Conservation (phyloP, 1,140 invertebrate genomes). For the Heliconius eleuchia region DNA sequence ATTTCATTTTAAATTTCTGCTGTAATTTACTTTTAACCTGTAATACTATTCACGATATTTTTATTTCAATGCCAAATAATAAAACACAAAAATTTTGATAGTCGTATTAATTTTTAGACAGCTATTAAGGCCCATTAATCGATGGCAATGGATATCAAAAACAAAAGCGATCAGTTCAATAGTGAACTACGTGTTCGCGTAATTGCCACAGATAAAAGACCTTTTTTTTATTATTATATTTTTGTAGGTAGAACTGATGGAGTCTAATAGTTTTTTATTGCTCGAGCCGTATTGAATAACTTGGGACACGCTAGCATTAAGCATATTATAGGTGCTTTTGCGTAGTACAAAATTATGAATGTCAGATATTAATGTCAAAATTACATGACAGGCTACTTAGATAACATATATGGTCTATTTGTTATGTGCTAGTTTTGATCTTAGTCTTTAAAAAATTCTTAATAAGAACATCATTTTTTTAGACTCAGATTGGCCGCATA, state of each 20-base stretch:
- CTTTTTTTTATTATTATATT: conserved; percentile 10
- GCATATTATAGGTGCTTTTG: neutral
- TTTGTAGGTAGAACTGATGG: conserved; percentile 29
- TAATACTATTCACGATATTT: too few relatives aligned
- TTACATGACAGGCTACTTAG: neutral
- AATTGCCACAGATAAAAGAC: conserved; percentile 27
- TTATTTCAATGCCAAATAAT: too few relatives aligned
- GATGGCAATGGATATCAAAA: neutral
- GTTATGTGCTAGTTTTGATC: too few relatives aligned
- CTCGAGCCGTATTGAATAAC: conserved; percentile 19
- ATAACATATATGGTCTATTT: neutral
- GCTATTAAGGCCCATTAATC: conserved; percentile 12
- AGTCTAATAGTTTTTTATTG: conserved; percentile 30
- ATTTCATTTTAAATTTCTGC: too few relatives aligned
- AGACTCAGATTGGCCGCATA: too few relatives aligned
- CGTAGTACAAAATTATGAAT: neutral
- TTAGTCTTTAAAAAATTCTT: too few relatives aligned
- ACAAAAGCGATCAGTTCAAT: conserved; percentile 4
- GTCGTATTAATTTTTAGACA: neutral
- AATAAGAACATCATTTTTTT: too few relatives aligned
- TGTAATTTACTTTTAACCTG: too few relatives aligned
- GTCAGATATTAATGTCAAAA: neutral
- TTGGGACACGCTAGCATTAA: conserved; percentile 17
- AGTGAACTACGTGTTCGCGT: conserved; percentile 19
- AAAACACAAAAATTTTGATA: neutral